phyloP scores from a whole-genome alignment of 2,888 invertebrate genomes.

The Choreutis nemorana region DNA sequence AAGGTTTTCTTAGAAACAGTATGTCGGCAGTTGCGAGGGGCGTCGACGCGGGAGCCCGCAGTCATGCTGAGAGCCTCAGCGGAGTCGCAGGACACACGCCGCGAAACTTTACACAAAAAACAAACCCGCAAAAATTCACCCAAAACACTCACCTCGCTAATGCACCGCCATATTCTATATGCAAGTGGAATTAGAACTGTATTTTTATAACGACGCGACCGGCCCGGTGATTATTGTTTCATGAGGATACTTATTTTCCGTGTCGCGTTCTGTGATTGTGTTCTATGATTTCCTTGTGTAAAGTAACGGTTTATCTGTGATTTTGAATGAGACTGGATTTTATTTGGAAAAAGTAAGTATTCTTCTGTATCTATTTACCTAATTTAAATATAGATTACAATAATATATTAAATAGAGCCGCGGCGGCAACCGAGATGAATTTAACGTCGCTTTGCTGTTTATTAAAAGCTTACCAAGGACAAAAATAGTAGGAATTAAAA shows the following conservation, averaged over 20 bases:
- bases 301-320: no score
- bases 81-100: conserved; percentile 58
- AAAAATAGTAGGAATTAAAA: no score
- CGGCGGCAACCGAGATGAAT: no score
- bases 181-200: conserved; percentile 25
- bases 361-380: no score
- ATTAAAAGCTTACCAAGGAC: no score
- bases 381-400: no score
- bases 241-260: conserved; percentile 40
- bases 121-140: conserved; percentile 42
- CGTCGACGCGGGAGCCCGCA: conserved; percentile 63
- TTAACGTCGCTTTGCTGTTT: no score
- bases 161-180: conserved; percentile 18
- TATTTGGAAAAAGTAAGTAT: no score
- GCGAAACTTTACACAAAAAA: conserved; percentile 55
- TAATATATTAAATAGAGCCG: no score
- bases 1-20: conserved; percentile 57
- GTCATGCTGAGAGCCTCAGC: conserved; percentile 65
- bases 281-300: conserved; percentile 31
- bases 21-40: conserved; percentile 57
- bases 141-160: conserved; percentile 36
- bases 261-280: conserved; percentile 50
- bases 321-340: no score
- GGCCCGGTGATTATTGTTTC: conserved; percentile 48
- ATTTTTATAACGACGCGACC: conserved; percentile 50